Evolutionary conservation across 1,140 invertebrate genomes (phyloP).

Genomic region (Ladona fulva): DNA sequence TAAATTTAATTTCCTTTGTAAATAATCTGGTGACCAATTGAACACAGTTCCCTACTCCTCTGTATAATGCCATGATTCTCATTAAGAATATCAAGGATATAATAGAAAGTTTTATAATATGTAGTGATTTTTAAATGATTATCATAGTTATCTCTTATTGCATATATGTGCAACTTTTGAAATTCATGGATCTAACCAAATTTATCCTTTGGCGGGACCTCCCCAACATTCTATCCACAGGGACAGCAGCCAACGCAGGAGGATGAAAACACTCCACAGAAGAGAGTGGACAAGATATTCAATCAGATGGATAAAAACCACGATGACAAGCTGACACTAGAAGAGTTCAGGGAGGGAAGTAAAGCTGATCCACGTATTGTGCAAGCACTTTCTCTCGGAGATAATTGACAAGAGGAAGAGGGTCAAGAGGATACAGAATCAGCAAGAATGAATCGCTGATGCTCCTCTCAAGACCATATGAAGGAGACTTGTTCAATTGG

Average conservation of each 20-base stretch:
- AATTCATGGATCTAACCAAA: not conserved
- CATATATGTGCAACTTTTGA: too few species aligned
- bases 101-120: too few species aligned
- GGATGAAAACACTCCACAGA: constrained; percentile 91
- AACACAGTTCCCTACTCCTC: too few species aligned
- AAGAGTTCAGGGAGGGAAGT: constrained; percentile 97
- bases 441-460: not conserved
- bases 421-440: not conserved
- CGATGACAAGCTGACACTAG: constrained; percentile 91
- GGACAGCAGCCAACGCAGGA: constrained; percentile 82
- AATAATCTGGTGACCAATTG: too few species aligned
- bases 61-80: too few species aligned
- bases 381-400: constrained; percentile 77
- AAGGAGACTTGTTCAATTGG: not conserved
- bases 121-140: too few species aligned
- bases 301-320: constrained; percentile 98
- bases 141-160: too few species aligned
- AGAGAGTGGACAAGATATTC: constrained; percentile 94
- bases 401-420: constrained; percentile 11
- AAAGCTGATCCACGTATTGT: constrained; percentile 98
- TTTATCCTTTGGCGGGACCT: not conserved
- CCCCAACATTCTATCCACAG: constrained; percentile 39
- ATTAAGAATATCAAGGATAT: too few species aligned
- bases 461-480: not conserved
- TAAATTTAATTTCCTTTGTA: too few species aligned